phyloP scores from a whole-genome alignment of 2,888 invertebrate species.

The Stramonita haemastoma region DNA sequence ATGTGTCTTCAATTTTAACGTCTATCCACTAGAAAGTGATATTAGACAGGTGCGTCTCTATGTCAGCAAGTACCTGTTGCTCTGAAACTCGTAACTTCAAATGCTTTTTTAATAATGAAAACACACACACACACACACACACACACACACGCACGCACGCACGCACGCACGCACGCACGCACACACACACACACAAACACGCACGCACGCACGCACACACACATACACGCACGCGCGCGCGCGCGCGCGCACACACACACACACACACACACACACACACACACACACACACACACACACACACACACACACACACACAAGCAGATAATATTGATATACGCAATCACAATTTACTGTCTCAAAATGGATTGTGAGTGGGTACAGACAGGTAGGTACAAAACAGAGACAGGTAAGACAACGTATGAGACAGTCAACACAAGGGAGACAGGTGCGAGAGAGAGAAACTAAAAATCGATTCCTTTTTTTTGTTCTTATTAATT shows the following conservation, averaged over 20 bases:
- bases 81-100: no score
- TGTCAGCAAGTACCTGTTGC: no score
- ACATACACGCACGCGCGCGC: background rate
- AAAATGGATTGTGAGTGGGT: background rate
- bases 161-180: background rate
- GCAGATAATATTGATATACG: background rate
- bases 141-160: background rate
- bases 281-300: conserved; percentile 15
- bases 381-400: background rate
- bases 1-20: no score
- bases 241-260: background rate
- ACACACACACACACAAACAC: conserved; percentile 6
- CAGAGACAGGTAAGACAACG: background rate
- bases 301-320: conserved; percentile 6
- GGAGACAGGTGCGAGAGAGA: background rate
- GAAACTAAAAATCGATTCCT: no score
- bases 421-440: background rate
- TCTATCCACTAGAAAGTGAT: no score
- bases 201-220: background rate
- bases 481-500: background rate
- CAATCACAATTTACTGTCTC: background rate
- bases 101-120: no score
- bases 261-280: background rate
- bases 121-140: background rate
- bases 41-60: no score